phyloP scores from a whole-genome alignment of 2,113 vertebrate genomes.

The Takifugu bimaculatus region DNA sequence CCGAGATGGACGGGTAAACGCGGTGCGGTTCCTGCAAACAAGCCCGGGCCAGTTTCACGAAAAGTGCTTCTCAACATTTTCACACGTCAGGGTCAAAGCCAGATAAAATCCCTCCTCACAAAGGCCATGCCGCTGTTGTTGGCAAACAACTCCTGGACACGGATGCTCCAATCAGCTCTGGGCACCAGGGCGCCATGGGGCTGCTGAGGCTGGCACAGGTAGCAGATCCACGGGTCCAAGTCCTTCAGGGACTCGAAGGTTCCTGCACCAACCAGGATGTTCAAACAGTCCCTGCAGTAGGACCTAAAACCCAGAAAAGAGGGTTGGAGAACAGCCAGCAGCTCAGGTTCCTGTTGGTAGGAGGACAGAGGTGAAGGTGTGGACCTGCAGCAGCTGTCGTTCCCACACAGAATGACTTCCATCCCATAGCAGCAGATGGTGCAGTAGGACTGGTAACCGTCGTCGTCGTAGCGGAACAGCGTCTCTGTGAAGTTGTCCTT shows the following conservation, averaged over 20 bases:
- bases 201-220: conserved; percentile 81
- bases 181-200: conserved; percentile 75
- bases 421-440: conserved; percentile 89
- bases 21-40: conserved; percentile 82
- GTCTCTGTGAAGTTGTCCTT: conserved; percentile 88
- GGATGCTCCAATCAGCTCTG: conserved; percentile 85
- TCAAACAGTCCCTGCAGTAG: conserved; percentile 87
- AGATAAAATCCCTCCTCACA: conserved; percentile 61
- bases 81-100: background rate
- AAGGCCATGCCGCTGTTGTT: conserved; percentile 84
- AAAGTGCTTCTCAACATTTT: too few relatives aligned
- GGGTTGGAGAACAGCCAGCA: background rate
- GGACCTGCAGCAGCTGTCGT: conserved; percentile 87
- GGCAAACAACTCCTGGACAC: conserved; percentile 86
- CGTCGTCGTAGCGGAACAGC: conserved; percentile 87
- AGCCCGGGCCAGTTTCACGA: background rate
- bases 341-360: background rate
- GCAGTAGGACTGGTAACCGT: conserved; percentile 95
- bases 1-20: conserved; percentile 84
- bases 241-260: conserved; percentile 72
- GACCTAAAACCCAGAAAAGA: conserved; percentile 68
- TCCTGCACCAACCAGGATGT: conserved; percentile 82
- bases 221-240: conserved; percentile 92
- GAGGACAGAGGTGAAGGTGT: conserved; percentile 2
- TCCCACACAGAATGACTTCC: conserved; percentile 89